Base-by-base conservation (phyloP, 1,140 invertebrate genomes). In the Drosophila biarmipes region DNA sequence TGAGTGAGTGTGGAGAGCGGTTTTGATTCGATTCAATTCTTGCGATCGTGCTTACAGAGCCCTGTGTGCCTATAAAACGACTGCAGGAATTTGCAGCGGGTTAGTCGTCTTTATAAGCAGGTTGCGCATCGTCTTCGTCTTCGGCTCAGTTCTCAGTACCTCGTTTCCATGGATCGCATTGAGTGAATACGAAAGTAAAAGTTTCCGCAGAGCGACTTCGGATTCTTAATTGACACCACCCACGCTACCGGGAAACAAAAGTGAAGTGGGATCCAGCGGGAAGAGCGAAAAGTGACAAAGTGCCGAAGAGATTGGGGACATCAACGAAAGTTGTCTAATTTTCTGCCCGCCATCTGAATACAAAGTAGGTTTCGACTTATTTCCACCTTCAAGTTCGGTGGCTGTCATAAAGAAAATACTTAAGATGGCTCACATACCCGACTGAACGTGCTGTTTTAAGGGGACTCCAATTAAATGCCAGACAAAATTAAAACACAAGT, bases 71-170 rank as follows among this genome's bases (percentile, higher is more conserved):
- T 87, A 87, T 87, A 87, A 89, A 87, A 73, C 61, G 66, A 29
- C 62, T 61, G 54, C 59, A 89, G 68, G 84, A 78, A 89, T 82
- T 89, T 76, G 75, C 74, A 79, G 78, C 79, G 84, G 69, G 68
- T 87, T 87, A 87, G 82, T 87, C 84, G 86, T 69, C 62, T 66
- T 76, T 82, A 78, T 73, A 73, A 76, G 45, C 72, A 55, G 71
- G 58, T 55, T 46, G 72, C 67, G 43, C 51, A 55, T 71, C 71
- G 77, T 56, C 51, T 52, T 75, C 40, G 77, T 56, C 45, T 52
- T 75, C 40, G 71, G 35, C 38, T 31, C 34, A 42, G 40, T 49
- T 15, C 24, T 8, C 8, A 31, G 29, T 31, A 10, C 10, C 10
- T 8, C 34, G 38, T 17, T 27, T n/a, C 51, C 31, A 29, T 35